Percentiles rank a stretch among this genome's conserved stretches.
Evolutionary conservation across 2,888 invertebrate genomes (phyloP).

Genomic region (Lithodes maja): DNA sequence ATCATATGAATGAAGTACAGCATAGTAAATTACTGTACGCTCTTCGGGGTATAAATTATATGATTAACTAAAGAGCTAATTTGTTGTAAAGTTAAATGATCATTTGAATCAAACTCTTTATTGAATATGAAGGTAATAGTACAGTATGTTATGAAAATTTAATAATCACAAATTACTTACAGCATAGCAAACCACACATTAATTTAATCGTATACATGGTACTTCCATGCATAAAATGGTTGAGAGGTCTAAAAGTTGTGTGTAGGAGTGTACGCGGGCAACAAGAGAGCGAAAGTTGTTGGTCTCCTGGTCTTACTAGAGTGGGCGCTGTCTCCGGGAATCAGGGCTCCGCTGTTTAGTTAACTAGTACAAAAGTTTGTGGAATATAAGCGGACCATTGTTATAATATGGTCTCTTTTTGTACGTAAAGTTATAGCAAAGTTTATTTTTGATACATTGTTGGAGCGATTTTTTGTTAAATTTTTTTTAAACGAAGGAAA

Average conservation of each 20-base stretch:
- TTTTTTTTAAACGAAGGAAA: slow-evolving; percentile 69
- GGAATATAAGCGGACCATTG: slow-evolving; percentile 72
- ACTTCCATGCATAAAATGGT: too few species aligned
- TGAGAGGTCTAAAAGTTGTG: background rate
- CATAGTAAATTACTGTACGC: too few species aligned
- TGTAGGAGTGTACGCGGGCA: background rate
- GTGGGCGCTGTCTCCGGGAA: slow-evolving; percentile 55
- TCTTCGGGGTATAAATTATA: too few species aligned
- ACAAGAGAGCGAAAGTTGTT: slow-evolving; percentile 38
- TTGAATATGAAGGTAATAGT: too few species aligned
- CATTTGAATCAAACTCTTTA: too few species aligned
- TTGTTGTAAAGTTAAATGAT: too few species aligned
- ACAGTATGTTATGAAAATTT: too few species aligned
- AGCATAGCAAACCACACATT: too few species aligned
- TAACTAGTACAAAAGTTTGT: slow-evolving; percentile 68
- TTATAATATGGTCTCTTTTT: slow-evolving; percentile 74
- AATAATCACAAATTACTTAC: too few species aligned
- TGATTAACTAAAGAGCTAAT: too few species aligned
- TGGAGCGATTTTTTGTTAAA: slow-evolving; percentile 74
- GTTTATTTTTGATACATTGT: slow-evolving; percentile 83
- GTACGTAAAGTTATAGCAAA: slow-evolving; percentile 76
- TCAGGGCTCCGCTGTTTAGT: slow-evolving; percentile 68
- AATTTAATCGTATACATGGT: too few species aligned
- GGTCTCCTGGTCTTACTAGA: slow-evolving; percentile 50
- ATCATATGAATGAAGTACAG: too few species aligned